Evolutionary conservation across 2,113 vertebrate species (phyloP).

Genomic region (Aldabrachelys gigantea): DNA sequence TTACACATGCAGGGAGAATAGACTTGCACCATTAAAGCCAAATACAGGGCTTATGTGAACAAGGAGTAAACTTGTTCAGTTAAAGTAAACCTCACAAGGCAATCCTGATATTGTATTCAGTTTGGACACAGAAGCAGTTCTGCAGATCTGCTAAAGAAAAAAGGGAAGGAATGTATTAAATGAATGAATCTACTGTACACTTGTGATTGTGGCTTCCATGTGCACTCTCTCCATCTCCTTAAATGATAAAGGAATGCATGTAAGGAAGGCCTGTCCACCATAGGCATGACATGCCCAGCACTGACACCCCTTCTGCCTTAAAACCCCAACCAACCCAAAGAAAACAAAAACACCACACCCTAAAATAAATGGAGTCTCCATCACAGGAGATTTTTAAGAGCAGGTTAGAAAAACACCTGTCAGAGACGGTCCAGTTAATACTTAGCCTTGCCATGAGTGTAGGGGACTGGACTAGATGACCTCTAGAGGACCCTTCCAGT

Average conservation of each 20-base stretch:
- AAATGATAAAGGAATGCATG: neutral
- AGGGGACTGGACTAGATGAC: too few relatives aligned
- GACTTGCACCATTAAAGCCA: neutral
- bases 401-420: too few relatives aligned
- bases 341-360: neutral
- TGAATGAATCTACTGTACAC: neutral
- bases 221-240: neutral
- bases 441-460: too few relatives aligned
- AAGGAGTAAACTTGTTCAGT: neutral
- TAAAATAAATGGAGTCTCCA: neutral
- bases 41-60: neutral
- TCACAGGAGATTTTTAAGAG: too few relatives aligned
- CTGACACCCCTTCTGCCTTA: neutral
- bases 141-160: neutral
- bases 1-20: neutral
- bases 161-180: neutral
- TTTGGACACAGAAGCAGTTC: neutral
- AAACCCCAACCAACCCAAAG: neutral
- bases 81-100: neutral
- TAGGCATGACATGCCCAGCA: neutral
- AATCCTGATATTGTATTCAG: neutral
- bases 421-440: too few relatives aligned
- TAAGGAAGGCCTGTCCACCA: neutral
- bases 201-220: neutral
- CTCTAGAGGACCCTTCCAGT: too few relatives aligned